These are phyloP conservation scores for Tuta absoluta DNA, from an alignment of 2,888 invertebrate genomes.

Conservation along the genomic window DNA sequence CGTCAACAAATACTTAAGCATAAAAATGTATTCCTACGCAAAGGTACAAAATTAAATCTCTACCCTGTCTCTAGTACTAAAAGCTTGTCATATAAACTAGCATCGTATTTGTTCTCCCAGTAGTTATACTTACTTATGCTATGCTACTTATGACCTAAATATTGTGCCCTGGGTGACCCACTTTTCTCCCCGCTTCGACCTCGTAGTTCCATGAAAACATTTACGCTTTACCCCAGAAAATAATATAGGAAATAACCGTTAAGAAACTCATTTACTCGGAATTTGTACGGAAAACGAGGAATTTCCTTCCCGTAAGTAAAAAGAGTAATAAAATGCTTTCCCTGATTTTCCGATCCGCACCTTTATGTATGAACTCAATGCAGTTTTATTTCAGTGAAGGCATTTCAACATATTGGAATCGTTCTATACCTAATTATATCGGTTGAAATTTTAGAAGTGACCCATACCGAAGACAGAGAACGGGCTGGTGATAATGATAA, in stretches of 20 bases:
- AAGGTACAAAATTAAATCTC: too few relatives aligned
- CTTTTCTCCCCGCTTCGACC: conserved; percentile 18
- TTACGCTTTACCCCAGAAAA: conserved; percentile 11
- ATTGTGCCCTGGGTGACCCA: conserved; percentile 1
- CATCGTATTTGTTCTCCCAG: not conserved
- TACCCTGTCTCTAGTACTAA: too few relatives aligned
- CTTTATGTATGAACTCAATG: not conserved
- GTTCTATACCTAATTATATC: too few relatives aligned
- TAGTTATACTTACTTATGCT: not conserved
- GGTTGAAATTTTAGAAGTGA: too few relatives aligned
- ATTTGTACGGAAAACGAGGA: conserved; percentile 14
- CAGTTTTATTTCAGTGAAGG: too few relatives aligned
- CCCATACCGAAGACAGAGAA: too few relatives aligned
- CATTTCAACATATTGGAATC: too few relatives aligned
- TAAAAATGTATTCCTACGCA: too few relatives aligned
- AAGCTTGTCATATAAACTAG: too few relatives aligned
- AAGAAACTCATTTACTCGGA: conserved; percentile 9
- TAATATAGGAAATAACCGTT: conserved; percentile 1
- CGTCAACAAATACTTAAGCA: too few relatives aligned
- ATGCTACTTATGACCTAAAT: conserved; percentile 9
- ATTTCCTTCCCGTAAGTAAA: conserved; percentile 3
- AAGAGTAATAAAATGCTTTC: conserved; percentile 10
- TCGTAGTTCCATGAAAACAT: conserved; percentile 10
- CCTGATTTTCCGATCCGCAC: not conserved
- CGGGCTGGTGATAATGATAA: too few relatives aligned